Evolutionary conservation across 2,797 vertebrate genomes (phyloP).

Genomic region (Rhincodon typus): DNA sequence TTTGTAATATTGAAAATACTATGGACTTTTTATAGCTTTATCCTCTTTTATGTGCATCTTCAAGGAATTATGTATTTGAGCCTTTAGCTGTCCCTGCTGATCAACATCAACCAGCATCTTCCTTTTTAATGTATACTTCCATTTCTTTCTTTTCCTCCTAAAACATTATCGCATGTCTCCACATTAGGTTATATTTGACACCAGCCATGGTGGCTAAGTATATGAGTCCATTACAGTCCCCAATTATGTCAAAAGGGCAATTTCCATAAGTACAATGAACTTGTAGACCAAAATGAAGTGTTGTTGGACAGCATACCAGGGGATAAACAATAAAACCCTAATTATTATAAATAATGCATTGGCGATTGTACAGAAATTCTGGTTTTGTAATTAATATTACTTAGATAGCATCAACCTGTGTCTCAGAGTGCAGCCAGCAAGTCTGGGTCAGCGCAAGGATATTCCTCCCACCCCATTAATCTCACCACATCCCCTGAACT

Average conservation of each 20-base stretch:
- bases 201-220: background rate
- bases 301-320: background rate
- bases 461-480: background rate
- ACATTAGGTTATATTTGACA: background rate
- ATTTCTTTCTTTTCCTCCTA: background rate
- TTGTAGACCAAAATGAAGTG: background rate
- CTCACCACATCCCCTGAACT: background rate
- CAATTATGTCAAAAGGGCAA: background rate
- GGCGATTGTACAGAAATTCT: background rate
- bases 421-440: background rate
- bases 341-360: background rate
- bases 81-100: background rate
- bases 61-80: background rate
- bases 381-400: background rate
- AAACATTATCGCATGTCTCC: background rate
- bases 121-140: background rate
- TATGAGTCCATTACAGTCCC: background rate
- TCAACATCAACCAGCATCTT: background rate
- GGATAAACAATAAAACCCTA: background rate
- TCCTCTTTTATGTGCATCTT: background rate
- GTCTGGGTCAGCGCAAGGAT: background rate
- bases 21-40: background rate
- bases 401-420: background rate
- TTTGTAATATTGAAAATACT: background rate
- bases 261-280: background rate